These are phyloP conservation scores for Eublepharis macularius DNA, from an alignment of 2,113 vertebrate species.

Conservation along the genomic window DNA sequence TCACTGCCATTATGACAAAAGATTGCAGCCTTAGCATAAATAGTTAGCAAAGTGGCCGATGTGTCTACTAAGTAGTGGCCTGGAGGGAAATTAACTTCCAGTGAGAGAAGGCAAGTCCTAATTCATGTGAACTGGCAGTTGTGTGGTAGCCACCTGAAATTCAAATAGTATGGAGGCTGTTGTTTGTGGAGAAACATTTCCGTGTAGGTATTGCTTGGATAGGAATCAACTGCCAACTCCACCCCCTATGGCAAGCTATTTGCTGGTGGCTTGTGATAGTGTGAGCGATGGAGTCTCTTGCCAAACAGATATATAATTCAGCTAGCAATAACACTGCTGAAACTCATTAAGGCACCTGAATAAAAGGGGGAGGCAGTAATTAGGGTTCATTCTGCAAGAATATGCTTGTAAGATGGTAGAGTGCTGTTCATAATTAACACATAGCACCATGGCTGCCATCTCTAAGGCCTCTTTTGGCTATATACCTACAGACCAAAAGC, in stretches of 20 bases:
- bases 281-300: not conserved
- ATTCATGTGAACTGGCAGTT: not conserved
- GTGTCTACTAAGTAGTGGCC: not conserved
- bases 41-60: not conserved
- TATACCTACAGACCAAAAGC: not conserved
- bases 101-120: not conserved
- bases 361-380: not conserved
- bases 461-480: too few relatives aligned
- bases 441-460: not conserved
- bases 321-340: too few relatives aligned
- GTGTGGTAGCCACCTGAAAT: not conserved
- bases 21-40: not conserved
- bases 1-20: slow-evolving; percentile 18
- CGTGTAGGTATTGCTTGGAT: not conserved
- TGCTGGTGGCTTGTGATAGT: not conserved
- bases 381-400: not conserved
- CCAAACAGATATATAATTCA: not conserved
- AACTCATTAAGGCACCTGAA: not conserved
- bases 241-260: too few relatives aligned
- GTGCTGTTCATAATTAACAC: not conserved
- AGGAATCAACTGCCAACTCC: not conserved
- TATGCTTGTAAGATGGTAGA: not conserved
- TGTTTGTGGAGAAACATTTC: not conserved
- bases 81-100: not conserved
- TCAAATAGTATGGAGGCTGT: not conserved